A percentile compares a stretch with the other conserved stretches of the same genome.
Evolutionary conservation across 35 echinoderm and acorn worm genomes (phyloP).

Genomic region (Apostichopus parvimensis): DNA sequence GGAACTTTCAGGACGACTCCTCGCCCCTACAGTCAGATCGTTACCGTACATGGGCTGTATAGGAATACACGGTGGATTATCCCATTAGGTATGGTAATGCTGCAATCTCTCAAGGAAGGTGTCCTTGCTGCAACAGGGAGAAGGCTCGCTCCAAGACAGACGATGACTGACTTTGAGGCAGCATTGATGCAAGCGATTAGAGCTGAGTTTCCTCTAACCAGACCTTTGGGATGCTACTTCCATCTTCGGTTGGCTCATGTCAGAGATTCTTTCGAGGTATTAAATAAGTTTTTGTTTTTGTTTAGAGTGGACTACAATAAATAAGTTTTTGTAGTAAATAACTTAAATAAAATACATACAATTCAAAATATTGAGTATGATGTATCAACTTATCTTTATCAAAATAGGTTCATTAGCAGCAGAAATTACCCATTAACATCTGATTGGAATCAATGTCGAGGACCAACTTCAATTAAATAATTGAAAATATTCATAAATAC

Average conservation of each 20-base stretch:
- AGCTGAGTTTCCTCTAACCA: constrained; percentile 42
- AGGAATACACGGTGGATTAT: constrained; percentile 6
- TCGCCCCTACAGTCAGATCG: constrained; percentile 45
- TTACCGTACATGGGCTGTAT: constrained; percentile 59
- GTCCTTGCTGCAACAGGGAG: constrained; percentile 29
- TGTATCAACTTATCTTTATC: too few relatives aligned
- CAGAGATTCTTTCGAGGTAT: too few relatives aligned
- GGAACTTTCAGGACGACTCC: background rate
- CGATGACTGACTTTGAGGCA: constrained; percentile 54
- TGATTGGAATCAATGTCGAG: too few relatives aligned
- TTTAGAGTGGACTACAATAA: background rate
- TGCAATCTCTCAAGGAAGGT: constrained; percentile 26
- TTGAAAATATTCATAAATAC: too few relatives aligned
- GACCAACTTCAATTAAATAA: too few relatives aligned
- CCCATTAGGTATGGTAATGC: constrained; percentile 55
- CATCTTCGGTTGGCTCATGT: background rate
- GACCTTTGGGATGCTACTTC: constrained; percentile 50
- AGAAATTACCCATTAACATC: too few relatives aligned
- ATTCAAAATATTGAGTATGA: too few relatives aligned
- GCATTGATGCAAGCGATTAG: constrained; percentile 36
- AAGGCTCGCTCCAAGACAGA: constrained; percentile 22
- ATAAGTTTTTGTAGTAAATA: too few relatives aligned
- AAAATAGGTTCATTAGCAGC: too few relatives aligned
- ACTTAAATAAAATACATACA: too few relatives aligned
- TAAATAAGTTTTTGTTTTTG: background rate